A percentile compares a stretch with the other conserved stretches of the same genome.
Conservation (phyloP, 64 coral and sea anemone genomes). For the Acropora tenuis region DNA sequence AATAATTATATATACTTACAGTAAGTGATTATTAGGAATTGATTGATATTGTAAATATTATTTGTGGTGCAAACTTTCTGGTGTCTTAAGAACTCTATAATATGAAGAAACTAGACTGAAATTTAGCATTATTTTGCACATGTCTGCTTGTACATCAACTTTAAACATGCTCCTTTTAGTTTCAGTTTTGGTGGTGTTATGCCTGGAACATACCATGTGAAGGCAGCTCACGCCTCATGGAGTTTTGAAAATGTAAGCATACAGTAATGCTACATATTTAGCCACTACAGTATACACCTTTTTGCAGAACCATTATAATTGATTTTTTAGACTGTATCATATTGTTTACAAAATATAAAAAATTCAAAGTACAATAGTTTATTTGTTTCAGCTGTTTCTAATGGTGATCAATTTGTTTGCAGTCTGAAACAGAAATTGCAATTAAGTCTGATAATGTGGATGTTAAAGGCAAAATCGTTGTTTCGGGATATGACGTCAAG, state of each 20-base stretch:
- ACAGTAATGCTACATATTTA: not conserved
- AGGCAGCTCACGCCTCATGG: conserved; percentile 87
- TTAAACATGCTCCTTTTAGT: conserved; percentile 12
- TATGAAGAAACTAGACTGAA: no score
- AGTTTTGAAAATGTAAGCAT: conserved; percentile 82
- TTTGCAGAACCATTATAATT: no score
- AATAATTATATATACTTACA: no score
- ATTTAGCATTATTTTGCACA: no score
- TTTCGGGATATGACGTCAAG: conserved; percentile 99
- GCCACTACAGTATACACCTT: no score
- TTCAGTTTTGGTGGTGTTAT: conserved; percentile 94
- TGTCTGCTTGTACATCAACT: not conserved
- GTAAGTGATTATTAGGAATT: no score
- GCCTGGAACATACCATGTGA: conserved; percentile 84
- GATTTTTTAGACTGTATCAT: no score
- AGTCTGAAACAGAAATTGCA: conserved; percentile 70
- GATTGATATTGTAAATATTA: no score
- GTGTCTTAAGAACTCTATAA: no score
- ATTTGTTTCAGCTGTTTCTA: not conserved
- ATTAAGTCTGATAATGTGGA: conserved; percentile 74
- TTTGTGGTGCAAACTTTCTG: no score
- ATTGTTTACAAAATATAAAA: no score
- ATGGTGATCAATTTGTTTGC: not conserved
- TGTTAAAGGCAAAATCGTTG: conserved; percentile 76
- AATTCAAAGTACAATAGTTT: no score